Evolutionary conservation across 2,888 invertebrate species (phyloP), one percentile per base, ranked within the genome.

Genomic region (Microchrysa polita): DNA sequence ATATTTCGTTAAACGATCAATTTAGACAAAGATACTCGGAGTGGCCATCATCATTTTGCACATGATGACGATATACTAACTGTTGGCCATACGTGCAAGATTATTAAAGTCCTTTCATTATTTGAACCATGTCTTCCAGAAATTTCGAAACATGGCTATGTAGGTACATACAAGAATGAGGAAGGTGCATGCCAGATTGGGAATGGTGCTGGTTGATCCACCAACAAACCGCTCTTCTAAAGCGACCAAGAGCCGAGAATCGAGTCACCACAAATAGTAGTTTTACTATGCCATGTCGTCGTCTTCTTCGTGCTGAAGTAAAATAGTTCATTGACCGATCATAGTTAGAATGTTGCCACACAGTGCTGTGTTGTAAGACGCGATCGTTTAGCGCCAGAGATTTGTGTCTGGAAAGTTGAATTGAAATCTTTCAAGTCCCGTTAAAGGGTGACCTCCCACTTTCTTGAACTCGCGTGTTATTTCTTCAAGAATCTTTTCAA

Each of bases 401-500:
- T 69, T 40, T 40, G 4, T 52, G 69, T 69, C 69, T 69, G 55
- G 69, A 69, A 69, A 67, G 67, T 67, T 22, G 48, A 67, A 53
- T 55, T 18, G 67, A 67, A 69, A 40, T 69, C 69, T 55, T n/a
- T 20, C n/a, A 69, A 57, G 57, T 69, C 55, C 69, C 69, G 69
- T 69, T 69, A 69, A 55, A 69, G 69, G 57, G 69, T 69, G 69
- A 55, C 69, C 69, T 69, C 69, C 69, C 69, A 69, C 69, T 57
- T 69, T 40, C 69, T 10, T 40, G 23, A 40, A 34, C 42, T 14
- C 55, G 57, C 22, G 22, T 48, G 18, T 44, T 65, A 20, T 65
- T 48, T 55, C 23, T 18, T 5, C 27, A 42, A 27, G 67, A 69
- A 42, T 40, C n/a, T 34, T 67, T 67, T 61, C 22, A 55, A 55